A percentile compares a stretch with the other conserved stretches of the same genome.
These are phyloP conservation scores for Phyllopteryx taeniolatus DNA, from an alignment of 2,113 vertebrate genomes.

Conservation along the genomic window DNA sequence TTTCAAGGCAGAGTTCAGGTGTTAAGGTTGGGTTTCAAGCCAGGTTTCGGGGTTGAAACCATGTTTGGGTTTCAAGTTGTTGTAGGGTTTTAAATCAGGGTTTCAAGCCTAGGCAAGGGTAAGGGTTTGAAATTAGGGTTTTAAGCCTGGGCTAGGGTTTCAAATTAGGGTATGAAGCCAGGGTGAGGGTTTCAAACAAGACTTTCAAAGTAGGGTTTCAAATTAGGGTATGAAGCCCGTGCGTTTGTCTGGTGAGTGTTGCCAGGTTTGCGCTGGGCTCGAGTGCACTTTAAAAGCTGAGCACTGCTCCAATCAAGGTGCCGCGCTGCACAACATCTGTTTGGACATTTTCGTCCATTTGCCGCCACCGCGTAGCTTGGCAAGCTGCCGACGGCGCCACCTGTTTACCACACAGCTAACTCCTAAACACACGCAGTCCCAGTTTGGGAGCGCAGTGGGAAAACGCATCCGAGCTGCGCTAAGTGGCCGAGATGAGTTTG, in stretches of 20 bases:
- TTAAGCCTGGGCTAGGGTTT: no score
- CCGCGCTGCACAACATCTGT: constrained; percentile 57
- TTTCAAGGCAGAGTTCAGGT: no score
- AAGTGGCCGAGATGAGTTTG: constrained; percentile 70
- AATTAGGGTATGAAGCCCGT: constrained; percentile 20
- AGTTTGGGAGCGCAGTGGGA: constrained; percentile 38
- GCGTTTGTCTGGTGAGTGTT: constrained; percentile 11
- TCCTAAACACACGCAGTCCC: constrained; percentile 27
- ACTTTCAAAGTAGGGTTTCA: no score
- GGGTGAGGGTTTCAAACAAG: no score
- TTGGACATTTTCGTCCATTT: constrained; percentile 60
- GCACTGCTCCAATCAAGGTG: constrained; percentile 53
- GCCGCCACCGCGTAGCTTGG: constrained; percentile 33
- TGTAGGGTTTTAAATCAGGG: no score
- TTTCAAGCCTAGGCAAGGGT: no score
- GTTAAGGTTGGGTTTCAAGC: no score
- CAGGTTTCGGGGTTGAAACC: no score
- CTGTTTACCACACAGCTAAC: constrained; percentile 47
- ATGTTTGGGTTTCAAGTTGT: no score
- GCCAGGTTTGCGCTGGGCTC: constrained; percentile 31
- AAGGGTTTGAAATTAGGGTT: no score
- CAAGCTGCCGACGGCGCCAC: constrained; percentile 52
- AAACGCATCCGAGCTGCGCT: constrained; percentile 43
- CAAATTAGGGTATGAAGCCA: no score
- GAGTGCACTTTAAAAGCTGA: constrained; percentile 46